A percentile compares a stretch with the other conserved stretches of the same genome.
Conservation (phyloP, 2,888 invertebrate genomes). For the Unio pictorum region DNA sequence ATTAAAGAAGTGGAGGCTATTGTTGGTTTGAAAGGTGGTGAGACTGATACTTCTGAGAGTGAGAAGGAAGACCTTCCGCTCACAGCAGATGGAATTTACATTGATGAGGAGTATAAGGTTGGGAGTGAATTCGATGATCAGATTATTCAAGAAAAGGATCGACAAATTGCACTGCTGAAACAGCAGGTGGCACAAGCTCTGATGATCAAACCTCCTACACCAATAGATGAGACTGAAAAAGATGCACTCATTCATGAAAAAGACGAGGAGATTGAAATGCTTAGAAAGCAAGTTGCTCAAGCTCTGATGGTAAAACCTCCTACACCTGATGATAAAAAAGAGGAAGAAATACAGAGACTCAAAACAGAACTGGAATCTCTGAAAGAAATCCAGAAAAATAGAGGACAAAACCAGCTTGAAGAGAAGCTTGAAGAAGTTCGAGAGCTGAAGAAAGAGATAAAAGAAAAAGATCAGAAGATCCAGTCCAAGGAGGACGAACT, state of each 20-base stretch:
- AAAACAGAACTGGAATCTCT: conserved; percentile 4
- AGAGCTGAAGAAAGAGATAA: conserved; percentile 20
- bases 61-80: too few relatives aligned
- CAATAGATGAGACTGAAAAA: conserved; percentile 26
- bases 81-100: too few relatives aligned
- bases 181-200: conserved; percentile 31
- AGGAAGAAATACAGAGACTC: conserved; percentile 15
- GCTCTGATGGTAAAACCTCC: conserved; percentile 24
- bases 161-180: conserved; percentile 15
- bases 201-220: conserved; percentile 35
- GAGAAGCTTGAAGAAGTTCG: conserved; percentile 28
- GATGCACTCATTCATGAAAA: conserved; percentile 14
- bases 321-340: conserved; percentile 22
- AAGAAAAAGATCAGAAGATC: conserved; percentile 26
- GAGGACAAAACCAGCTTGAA: conserved; percentile 20
- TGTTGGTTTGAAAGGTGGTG: too few relatives aligned
- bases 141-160: conserved; percentile 14
- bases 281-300: conserved; percentile 30
- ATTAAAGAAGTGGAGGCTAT: too few relatives aligned
- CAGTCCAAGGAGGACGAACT: conserved; percentile 19
- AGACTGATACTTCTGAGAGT: too few relatives aligned
- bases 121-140: conserved; percentile 13
- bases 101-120: not conserved
- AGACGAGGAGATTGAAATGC: conserved; percentile 26
- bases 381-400: conserved; percentile 8